These are phyloP conservation scores for Scaptomyza polygonia DNA, from an alignment of 2,888 invertebrate genomes.

Conservation along the genomic window DNA sequence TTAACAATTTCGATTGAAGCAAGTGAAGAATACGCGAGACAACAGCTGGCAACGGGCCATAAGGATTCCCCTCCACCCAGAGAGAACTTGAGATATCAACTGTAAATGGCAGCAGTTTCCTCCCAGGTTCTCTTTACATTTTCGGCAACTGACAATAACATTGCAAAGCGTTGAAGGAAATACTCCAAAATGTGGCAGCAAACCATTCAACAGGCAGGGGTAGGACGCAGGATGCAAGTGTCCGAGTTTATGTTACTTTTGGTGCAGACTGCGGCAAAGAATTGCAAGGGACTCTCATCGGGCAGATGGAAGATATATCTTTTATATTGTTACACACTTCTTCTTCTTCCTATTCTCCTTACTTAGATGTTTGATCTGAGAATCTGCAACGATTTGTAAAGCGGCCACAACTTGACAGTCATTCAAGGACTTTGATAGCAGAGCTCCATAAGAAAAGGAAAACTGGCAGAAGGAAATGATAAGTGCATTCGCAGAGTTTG, in stretches of 20 bases:
- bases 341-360: conserved; percentile 1
- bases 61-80: not conserved
- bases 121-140: not conserved
- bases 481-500: conserved; percentile 33
- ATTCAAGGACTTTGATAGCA: conserved; percentile 43
- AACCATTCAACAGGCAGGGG: conserved; percentile 42
- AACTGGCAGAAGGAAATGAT: conserved; percentile 9
- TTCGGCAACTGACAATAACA: conserved; percentile 39
- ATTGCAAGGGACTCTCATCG: conserved; percentile 17
- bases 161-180: conserved; percentile 37
- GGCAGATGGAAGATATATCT: conserved; percentile 39
- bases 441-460: conserved; percentile 4
- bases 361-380: conserved; percentile 48
- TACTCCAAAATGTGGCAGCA: conserved; percentile 57
- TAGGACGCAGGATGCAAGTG: conserved; percentile 11
- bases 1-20: conserved; percentile 51
- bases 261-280: conserved; percentile 39
- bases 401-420: conserved; percentile 55
- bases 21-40: conserved; percentile 52
- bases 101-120: conserved; percentile 26
- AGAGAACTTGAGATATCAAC: conserved; percentile 28
- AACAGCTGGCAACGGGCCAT: conserved; percentile 40
- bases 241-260: conserved; percentile 30
- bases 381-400: conserved; percentile 59
- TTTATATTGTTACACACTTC: conserved; percentile 46